Percentiles rank a stretch among this genome's conserved stretches.
These are phyloP conservation scores for Parelbella ahira DNA, from an alignment of 2,888 invertebrate genomes.

Conservation along the genomic window DNA sequence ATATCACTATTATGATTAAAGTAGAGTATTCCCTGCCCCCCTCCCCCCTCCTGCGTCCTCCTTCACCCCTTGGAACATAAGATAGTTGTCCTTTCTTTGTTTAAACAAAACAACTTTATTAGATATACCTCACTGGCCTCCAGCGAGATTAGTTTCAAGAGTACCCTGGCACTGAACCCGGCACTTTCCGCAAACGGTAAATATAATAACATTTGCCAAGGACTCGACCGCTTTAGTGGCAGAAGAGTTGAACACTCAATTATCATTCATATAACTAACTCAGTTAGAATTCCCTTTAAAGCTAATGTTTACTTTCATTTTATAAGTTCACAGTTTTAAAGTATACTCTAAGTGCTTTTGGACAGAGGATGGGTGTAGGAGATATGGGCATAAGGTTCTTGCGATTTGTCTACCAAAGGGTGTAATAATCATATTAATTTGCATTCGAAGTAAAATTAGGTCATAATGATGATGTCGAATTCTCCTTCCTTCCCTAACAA, in stretches of 20 bases:
- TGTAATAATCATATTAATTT: no score
- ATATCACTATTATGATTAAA: no score
- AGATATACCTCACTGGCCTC: neutral
- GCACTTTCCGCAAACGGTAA: constrained; percentile 2
- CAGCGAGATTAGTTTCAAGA: constrained; percentile 13
- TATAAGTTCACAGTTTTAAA: neutral
- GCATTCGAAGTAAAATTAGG: no score
- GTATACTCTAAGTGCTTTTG: no score
- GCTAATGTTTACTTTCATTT: neutral
- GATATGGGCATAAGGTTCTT: no score
- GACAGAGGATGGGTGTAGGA: no score
- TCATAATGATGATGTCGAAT: no score
- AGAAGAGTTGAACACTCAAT: constrained; percentile 3
- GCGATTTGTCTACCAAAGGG: no score
- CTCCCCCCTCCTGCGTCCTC: no score
- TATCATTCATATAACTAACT: neutral
- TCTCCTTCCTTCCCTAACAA: no score
- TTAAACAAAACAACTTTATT: neutral
- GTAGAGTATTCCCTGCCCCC: no score
- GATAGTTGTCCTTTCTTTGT: neutral
- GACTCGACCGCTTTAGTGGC: neutral
- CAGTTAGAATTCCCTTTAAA: neutral
- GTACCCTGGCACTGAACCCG: constrained; percentile 6
- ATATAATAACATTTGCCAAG: constrained; percentile 5
- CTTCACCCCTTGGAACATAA: neutral